Evolutionary conservation across 2,888 invertebrate species (phyloP).

Genomic region (Drosophila borealis): DNA sequence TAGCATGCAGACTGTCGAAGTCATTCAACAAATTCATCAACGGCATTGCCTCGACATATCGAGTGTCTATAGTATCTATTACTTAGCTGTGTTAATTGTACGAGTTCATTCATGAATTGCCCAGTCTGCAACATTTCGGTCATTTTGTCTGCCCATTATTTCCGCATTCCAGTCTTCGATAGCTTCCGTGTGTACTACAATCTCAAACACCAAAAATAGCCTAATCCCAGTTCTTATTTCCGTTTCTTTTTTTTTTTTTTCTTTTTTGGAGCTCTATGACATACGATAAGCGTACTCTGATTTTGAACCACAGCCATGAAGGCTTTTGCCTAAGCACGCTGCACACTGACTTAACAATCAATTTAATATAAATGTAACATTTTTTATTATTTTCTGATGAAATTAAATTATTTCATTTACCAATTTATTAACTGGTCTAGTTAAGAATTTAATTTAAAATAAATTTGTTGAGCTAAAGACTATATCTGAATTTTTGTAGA

Average conservation of each 20-base stretch:
- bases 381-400: not conserved
- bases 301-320: slow-evolving; percentile 1
- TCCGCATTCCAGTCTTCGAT: slow-evolving; percentile 51
- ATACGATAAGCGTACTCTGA: slow-evolving; percentile 17
- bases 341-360: slow-evolving; percentile 26
- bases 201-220: slow-evolving; percentile 16
- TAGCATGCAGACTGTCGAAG: slow-evolving; percentile 54
- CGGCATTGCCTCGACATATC: slow-evolving; percentile 59
- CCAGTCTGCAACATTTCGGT: slow-evolving; percentile 21
- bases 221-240: slow-evolving; percentile 30
- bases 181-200: slow-evolving; percentile 41
- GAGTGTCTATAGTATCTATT: slow-evolving; percentile 53
- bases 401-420: not conserved
- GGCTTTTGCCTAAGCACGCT: slow-evolving; percentile 13
- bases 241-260: slow-evolving; percentile 31
- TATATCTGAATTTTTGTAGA: too few relatives aligned
- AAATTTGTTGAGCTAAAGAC: too few relatives aligned
- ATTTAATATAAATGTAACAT: not conserved
- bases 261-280: slow-evolving; percentile 34
- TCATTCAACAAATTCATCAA: slow-evolving; percentile 49
- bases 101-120: slow-evolving; percentile 52
- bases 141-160: slow-evolving; percentile 30
- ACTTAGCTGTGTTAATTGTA: slow-evolving; percentile 43
- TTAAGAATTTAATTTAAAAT: too few relatives aligned
- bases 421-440: too few relatives aligned